A percentile compares a stretch with the other conserved stretches of the same genome.
Conservation (phyloP, 1,140 invertebrate species). For the Scaptodrosophila lebanonensis region DNA sequence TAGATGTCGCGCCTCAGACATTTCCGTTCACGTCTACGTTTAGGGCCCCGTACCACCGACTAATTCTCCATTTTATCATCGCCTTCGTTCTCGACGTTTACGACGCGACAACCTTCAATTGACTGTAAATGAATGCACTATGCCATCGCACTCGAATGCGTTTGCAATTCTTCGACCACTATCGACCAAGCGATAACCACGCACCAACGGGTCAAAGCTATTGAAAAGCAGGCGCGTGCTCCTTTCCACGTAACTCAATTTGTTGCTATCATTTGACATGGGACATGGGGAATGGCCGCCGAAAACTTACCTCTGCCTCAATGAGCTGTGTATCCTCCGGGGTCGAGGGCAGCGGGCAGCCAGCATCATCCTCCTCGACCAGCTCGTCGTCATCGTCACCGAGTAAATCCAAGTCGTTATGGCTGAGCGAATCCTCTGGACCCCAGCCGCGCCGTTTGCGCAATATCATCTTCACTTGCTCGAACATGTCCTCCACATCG, state of each 20-base stretch:
- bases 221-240: neutral
- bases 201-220: slow-evolving; percentile 43
- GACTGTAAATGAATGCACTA: slow-evolving; percentile 11
- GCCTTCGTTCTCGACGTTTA: no score
- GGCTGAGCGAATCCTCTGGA: slow-evolving; percentile 59
- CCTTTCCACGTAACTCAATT: slow-evolving; percentile 21
- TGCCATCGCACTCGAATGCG: neutral
- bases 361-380: slow-evolving; percentile 87
- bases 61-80: no score
- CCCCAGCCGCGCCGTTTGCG: slow-evolving; percentile 70
- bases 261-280: no score
- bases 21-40: no score
- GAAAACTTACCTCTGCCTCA: slow-evolving; percentile 82
- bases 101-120: slow-evolving; percentile 42
- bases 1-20: no score
- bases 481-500: slow-evolving; percentile 65
- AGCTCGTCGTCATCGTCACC: slow-evolving; percentile 70
- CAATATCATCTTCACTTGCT: slow-evolving; percentile 71
- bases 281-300: neutral
- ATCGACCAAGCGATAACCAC: slow-evolving; percentile 36
- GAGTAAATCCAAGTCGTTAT: slow-evolving; percentile 58
- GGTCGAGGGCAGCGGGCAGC: slow-evolving; percentile 90
- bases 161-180: neutral
- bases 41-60: no score
- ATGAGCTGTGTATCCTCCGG: slow-evolving; percentile 89